phyloP scores from a whole-genome alignment of 2,113 vertebrate genomes.

The Catharus bicknelli region DNA sequence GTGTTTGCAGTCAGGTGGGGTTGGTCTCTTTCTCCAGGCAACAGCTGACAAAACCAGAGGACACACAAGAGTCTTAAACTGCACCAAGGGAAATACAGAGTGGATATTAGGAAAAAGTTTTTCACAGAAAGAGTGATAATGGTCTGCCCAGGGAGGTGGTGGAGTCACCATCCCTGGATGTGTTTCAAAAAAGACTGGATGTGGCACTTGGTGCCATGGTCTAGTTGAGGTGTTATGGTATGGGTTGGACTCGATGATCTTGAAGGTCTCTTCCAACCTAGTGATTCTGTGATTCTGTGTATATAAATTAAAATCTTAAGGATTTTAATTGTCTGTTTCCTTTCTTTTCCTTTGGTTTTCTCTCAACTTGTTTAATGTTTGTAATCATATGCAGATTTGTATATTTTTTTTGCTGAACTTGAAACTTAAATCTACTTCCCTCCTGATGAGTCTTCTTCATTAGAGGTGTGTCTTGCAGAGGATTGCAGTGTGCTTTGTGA shows the following conservation, averaged over 20 bases:
- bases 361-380: not conserved
- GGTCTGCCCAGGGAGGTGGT: not conserved
- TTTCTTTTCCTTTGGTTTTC: not conserved
- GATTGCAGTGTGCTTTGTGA: not conserved
- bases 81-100: not conserved
- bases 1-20: not conserved
- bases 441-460: not conserved
- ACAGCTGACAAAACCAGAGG: not conserved
- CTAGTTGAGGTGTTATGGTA: not conserved
- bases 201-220: no score
- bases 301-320: not conserved
- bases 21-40: not conserved
- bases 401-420: not conserved
- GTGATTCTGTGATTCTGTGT: not conserved
- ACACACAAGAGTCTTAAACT: not conserved
- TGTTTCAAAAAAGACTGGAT: not conserved
- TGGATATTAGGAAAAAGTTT: not conserved
- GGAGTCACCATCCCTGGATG: not conserved
- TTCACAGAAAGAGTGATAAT: not conserved
- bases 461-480: not conserved
- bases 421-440: not conserved
- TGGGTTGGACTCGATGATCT: not conserved
- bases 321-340: not conserved
- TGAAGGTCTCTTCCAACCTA: not conserved
- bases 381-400: not conserved